These are phyloP conservation scores for Mirounga angustirostris DNA, from an alignment of 2,113 vertebrate genomes.

Conservation along the genomic window DNA sequence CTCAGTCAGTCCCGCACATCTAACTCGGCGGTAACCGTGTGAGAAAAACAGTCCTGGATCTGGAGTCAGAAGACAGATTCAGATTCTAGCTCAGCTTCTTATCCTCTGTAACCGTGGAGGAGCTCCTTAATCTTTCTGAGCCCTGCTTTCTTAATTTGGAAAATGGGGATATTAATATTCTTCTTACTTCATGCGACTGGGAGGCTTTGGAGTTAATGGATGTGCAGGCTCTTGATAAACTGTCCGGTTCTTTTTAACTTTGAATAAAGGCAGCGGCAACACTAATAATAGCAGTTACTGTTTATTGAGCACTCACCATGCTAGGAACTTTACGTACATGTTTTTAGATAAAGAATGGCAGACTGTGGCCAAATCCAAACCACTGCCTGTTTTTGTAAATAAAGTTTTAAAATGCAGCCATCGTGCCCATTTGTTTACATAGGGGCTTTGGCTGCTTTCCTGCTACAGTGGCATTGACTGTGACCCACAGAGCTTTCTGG, in stretches of 20 bases:
- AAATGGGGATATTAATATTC: background rate
- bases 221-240: constrained; percentile 1
- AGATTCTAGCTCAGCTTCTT: background rate
- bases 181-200: background rate
- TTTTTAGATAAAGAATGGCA: background rate
- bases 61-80: background rate
- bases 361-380: background rate
- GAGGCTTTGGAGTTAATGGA: background rate
- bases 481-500: background rate
- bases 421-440: background rate
- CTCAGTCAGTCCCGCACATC: background rate
- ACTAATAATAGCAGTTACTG: background rate
- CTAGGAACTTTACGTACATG: background rate
- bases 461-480: background rate
- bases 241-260: constrained; percentile 34
- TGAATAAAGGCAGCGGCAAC: background rate
- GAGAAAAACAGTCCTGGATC: background rate
- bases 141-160: background rate
- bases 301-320: background rate
- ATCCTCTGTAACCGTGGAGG: background rate
- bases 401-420: background rate
- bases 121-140: background rate
- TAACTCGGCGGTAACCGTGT: background rate
- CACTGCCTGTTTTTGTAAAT: background rate
- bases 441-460: background rate